A percentile compares a stretch with the other conserved stretches of the same genome.
Evolutionary conservation across 2,113 vertebrate species (phyloP).

Genomic region (Sterna hirundo): DNA sequence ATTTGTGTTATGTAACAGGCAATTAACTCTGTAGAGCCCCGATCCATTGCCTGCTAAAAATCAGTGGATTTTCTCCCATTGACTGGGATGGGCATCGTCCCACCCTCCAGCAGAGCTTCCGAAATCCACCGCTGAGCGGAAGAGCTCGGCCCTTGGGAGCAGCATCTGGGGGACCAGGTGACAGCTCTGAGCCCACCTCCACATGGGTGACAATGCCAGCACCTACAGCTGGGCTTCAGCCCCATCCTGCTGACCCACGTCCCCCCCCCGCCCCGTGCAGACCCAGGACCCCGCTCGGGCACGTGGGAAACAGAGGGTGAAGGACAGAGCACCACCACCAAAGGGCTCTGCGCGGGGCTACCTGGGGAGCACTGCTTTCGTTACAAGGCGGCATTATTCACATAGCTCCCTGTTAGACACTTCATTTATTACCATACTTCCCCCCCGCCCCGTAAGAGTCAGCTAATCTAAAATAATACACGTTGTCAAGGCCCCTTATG

Average conservation of each 20-base stretch:
- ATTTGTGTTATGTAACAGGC: conserved; percentile 21
- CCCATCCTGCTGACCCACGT: neutral
- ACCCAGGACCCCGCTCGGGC: rapidly evolving
- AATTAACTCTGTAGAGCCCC: conserved; percentile 6
- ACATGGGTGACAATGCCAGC: rapidly evolving
- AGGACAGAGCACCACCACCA: neutral
- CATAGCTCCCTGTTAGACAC: neutral
- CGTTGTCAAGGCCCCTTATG: no score
- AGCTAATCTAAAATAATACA: neutral
- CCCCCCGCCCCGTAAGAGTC: neutral
- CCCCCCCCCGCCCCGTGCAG: rapidly evolving
- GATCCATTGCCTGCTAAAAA: neutral
- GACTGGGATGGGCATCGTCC: neutral
- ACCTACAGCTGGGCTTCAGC: neutral
- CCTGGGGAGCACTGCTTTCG: neutral
- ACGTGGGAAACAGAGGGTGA: rapidly evolving
- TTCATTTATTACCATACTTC: neutral
- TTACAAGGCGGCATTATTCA: no score
- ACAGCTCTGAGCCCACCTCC: neutral
- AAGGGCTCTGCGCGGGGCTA: neutral
- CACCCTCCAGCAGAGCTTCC: neutral
- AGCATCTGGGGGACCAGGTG: neutral
- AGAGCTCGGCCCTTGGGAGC: neutral
- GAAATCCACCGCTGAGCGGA: neutral
- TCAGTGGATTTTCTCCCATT: rapidly evolving